Evolutionary conservation across 2,113 vertebrate species (phyloP).

Genomic region (Sclerurus mexicanus): DNA sequence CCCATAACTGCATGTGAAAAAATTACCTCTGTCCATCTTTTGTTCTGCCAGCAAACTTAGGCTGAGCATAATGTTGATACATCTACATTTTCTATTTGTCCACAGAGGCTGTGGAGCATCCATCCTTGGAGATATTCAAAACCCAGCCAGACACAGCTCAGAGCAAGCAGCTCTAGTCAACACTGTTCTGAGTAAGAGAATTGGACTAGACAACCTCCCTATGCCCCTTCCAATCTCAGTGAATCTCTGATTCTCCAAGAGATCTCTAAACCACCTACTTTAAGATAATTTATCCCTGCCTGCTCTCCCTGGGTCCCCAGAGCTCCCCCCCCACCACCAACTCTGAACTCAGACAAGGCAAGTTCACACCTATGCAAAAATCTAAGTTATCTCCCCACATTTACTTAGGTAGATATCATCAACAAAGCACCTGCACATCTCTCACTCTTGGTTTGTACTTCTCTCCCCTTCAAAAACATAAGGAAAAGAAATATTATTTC

Average conservation of each 20-base stretch:
- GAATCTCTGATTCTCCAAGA: background rate
- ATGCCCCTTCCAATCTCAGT: background rate
- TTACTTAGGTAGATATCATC: background rate
- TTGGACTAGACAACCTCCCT: background rate
- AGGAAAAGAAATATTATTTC: background rate
- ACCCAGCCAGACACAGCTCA: background rate
- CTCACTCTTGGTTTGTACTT: background rate
- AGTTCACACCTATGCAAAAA: background rate
- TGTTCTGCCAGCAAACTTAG: background rate
- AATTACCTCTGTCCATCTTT: background rate
- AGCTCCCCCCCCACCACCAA: background rate
- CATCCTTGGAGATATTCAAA: background rate
- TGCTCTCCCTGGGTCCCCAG: background rate
- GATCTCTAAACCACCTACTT: background rate
- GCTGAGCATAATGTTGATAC: background rate
- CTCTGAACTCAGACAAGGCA: background rate
- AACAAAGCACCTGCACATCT: background rate
- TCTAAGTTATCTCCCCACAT: background rate
- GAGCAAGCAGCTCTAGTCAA: background rate
- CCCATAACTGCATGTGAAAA: background rate
- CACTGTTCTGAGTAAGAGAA: background rate
- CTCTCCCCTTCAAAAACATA: background rate
- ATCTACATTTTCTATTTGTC: background rate
- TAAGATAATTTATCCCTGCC: background rate
- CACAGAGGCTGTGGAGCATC: background rate